These are phyloP conservation scores for Smittia sp. DNA, from an alignment of 2,888 invertebrate genomes.

Conservation along the genomic window DNA sequence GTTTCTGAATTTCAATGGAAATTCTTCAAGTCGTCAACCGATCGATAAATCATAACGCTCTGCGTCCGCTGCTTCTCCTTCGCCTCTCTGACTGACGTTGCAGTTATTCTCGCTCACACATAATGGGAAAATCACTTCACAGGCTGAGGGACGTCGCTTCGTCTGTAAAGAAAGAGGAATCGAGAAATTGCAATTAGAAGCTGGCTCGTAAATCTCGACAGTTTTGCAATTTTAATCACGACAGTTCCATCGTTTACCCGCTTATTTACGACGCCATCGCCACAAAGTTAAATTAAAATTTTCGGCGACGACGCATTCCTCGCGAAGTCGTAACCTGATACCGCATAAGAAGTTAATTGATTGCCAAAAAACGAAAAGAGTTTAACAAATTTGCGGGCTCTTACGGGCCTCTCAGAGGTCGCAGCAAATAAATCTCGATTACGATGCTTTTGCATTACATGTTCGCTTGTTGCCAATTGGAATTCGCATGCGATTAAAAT, in stretches of 20 bases:
- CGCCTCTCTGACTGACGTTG: background rate
- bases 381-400: slow-evolving; percentile 9
- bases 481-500: slow-evolving; percentile 15
- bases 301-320: background rate
- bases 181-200: background rate
- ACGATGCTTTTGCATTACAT: background rate
- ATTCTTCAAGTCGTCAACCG: slow-evolving; percentile 24
- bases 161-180: background rate
- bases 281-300: background rate
- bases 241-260: no score
- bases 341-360: slow-evolving; percentile 10
- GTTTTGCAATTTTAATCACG: no score
- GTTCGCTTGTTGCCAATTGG: background rate
- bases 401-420: background rate
- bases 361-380: background rate
- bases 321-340: background rate
- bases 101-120: background rate
- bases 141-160: background rate
- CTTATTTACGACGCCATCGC: background rate
- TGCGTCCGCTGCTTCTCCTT: background rate
- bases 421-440: slow-evolving; percentile 27
- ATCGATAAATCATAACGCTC: slow-evolving; percentile 29
- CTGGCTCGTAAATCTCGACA: no score
- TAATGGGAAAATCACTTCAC: background rate
- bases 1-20: slow-evolving; percentile 37